A percentile compares a stretch with the other conserved stretches of the same genome.
phyloP scores from a whole-genome alignment of 2,888 invertebrate species.

The Drosophila falleni region DNA sequence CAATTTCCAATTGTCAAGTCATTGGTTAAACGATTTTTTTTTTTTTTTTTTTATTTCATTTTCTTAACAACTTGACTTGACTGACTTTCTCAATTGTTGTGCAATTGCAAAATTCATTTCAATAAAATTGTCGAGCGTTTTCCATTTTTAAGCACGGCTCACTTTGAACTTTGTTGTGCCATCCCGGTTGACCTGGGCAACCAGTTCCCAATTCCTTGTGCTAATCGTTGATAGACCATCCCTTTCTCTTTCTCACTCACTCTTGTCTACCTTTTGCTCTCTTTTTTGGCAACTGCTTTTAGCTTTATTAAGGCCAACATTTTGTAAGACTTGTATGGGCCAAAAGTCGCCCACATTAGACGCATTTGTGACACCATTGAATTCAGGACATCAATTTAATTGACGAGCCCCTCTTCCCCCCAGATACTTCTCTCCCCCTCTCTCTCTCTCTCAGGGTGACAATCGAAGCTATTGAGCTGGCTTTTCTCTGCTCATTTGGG shows the following conservation, averaged over 20 bases:
- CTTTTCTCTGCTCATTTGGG: conserved; percentile 7
- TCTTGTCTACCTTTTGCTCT: background rate
- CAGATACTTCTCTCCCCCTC: too few species aligned
- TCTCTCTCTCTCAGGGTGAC: background rate
- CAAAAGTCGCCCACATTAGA: conserved; percentile 10
- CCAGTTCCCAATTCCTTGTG: conserved; percentile 2
- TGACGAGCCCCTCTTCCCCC: conserved; percentile 19
- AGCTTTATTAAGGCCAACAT: conserved; percentile 49
- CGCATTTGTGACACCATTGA: conserved; percentile 36
- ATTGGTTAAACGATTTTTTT: conserved; percentile 33
- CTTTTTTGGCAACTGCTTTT: conserved; percentile 39
- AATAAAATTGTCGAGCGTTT: conserved; percentile 29
- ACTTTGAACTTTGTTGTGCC: conserved; percentile 40
- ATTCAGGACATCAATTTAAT: conserved; percentile 50
- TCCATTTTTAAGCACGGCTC: conserved; percentile 21
- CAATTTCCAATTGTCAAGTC: conserved; percentile 24
- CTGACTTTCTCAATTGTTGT: conserved; percentile 31
- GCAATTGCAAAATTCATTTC: conserved; percentile 43
- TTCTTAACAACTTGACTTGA: conserved; percentile 24
- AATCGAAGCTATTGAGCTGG: conserved; percentile 6
- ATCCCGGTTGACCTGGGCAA: conserved; percentile 18
- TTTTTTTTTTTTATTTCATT: conserved; percentile 38
- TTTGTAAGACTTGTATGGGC: background rate
- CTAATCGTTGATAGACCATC: conserved; percentile 17
- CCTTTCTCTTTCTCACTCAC: background rate